These are phyloP conservation scores for Rhopalosiphum padi DNA, from an alignment of 1,140 invertebrate genomes.

Conservation along the genomic window DNA sequence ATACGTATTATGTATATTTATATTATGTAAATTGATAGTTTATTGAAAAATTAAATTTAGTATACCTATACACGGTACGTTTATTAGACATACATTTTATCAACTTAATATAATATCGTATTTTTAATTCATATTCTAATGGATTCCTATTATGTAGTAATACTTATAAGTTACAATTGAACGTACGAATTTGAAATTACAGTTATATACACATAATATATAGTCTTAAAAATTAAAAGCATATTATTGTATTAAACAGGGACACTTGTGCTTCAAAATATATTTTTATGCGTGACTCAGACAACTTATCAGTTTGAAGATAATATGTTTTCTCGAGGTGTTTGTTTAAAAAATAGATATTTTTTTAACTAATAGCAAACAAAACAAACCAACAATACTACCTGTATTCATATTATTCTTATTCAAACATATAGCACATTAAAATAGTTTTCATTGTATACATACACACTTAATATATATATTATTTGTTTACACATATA, in stretches of 20 bases:
- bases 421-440: neutral
- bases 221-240: neutral
- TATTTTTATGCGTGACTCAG: neutral
- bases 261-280: neutral
- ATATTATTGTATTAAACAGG: neutral
- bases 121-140: neutral
- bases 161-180: neutral
- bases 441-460: neutral
- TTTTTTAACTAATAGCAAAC: constrained; percentile 28
- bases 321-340: neutral
- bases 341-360: constrained; percentile 25
- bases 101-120: neutral
- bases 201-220: neutral
- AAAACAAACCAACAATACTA: neutral
- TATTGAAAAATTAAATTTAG: neutral
- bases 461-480: neutral
- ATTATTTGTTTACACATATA: neutral
- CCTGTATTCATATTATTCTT: neutral
- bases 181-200: neutral
- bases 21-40: neutral
- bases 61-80: neutral
- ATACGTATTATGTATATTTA: no score
- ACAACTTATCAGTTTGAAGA: constrained; percentile 13
- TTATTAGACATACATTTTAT: neutral
- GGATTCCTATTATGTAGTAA: neutral